phyloP scores from a whole-genome alignment of 2,888 invertebrate genomes.

The Falcaria lacertinaria region DNA sequence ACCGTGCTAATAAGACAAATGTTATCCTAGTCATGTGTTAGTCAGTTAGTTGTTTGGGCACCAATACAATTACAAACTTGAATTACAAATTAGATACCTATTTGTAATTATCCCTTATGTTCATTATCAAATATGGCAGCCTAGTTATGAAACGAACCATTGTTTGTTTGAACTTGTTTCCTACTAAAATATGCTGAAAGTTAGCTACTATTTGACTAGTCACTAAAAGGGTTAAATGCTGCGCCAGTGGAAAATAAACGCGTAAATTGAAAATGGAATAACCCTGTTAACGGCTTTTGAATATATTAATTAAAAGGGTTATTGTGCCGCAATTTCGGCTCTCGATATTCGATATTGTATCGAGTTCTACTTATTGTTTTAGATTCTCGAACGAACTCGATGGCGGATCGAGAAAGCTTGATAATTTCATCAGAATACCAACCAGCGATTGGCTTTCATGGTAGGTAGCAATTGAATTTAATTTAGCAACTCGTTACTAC shows the following conservation, averaged over 20 bases:
- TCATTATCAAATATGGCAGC: too few species aligned
- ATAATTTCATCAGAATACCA: neutral
- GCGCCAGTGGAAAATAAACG: conserved; percentile 26
- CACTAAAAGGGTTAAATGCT: conserved; percentile 37
- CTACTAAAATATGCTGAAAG: conserved; percentile 31
- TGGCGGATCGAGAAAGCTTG: neutral
- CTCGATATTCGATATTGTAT: conserved; percentile 13
- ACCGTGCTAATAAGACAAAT: too few species aligned
- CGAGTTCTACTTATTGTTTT: conserved; percentile 3
- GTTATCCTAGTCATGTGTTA: too few species aligned
- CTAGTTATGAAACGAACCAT: too few species aligned
- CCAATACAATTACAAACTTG: too few species aligned
- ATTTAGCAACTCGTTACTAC: neutral
- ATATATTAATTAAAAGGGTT: conserved; percentile 32
- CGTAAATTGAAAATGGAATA: conserved; percentile 37
- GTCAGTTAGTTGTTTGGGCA: too few species aligned
- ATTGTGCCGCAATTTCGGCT: conserved; percentile 16
- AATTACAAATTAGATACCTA: too few species aligned
- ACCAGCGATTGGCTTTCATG: neutral
- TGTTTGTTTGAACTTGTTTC: neutral
- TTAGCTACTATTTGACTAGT: conserved; percentile 37
- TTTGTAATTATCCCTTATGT: too few species aligned
- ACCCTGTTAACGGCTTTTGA: conserved; percentile 34
- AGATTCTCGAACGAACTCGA: conserved; percentile 2
- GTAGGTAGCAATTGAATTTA: neutral